Conservation (phyloP, 2,888 invertebrate species). For the Euproctis similis region DNA sequence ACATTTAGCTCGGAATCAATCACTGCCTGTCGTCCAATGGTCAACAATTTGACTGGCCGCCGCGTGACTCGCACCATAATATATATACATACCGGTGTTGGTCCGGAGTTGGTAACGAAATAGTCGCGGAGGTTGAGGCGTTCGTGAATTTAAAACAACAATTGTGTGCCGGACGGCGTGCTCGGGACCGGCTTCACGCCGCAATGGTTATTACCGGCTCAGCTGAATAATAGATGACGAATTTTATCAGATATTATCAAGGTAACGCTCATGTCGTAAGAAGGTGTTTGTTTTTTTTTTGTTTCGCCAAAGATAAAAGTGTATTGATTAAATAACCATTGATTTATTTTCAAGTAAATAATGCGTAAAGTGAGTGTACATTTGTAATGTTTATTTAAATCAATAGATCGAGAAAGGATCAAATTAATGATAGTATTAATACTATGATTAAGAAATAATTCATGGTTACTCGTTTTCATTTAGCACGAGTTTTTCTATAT, state of each 20-base stretch:
- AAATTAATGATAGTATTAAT: no score
- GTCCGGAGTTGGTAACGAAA: slow-evolving; percentile 40
- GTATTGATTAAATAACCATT: no score
- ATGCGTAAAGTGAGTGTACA: no score
- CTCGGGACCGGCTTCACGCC: slow-evolving; percentile 24
- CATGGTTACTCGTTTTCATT: no score
- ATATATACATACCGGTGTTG: slow-evolving; percentile 50
- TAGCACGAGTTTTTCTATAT: no score
- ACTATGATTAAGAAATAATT: no score
- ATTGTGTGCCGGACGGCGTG: slow-evolving; percentile 26
- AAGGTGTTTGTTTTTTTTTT: slow-evolving; percentile 20
- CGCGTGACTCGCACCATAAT: slow-evolving; percentile 36
- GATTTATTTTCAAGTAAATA: no score
- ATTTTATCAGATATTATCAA: slow-evolving; percentile 32
- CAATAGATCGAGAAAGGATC: no score
- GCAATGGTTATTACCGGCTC: slow-evolving; percentile 14
- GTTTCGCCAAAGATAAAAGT: not conserved
- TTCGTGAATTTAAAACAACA: slow-evolving; percentile 48
- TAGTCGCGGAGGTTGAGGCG: slow-evolving; percentile 17
- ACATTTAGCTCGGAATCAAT: slow-evolving; percentile 5
- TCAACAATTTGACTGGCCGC: slow-evolving; percentile 32
- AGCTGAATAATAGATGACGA: slow-evolving; percentile 20
- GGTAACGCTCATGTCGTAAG: slow-evolving; percentile 26
- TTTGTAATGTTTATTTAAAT: no score
- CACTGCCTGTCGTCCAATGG: slow-evolving; percentile 23